Percentiles rank a stretch among this genome's conserved stretches.
Evolutionary conservation across 2,113 vertebrate genomes (phyloP).

Genomic region (Gobiocypris rarus): DNA sequence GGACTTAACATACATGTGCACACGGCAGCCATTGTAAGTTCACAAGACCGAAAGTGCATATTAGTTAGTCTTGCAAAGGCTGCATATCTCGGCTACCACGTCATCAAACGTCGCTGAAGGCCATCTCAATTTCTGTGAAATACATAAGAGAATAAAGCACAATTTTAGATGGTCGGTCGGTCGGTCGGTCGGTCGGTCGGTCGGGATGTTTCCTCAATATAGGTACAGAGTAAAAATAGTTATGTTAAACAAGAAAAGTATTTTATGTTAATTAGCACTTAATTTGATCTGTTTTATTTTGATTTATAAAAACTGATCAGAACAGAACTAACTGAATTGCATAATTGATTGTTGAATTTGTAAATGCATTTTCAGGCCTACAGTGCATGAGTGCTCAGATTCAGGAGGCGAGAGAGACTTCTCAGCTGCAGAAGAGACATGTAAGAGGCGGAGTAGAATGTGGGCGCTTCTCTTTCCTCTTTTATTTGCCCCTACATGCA

Average conservation of each 20-base stretch:
- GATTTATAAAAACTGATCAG: neutral
- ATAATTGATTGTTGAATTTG: neutral
- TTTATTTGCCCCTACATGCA: conserved; percentile 17
- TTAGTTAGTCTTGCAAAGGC: no score
- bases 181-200: no score
- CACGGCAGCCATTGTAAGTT: no score
- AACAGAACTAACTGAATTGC: neutral
- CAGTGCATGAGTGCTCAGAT: neutral
- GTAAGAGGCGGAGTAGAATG: neutral
- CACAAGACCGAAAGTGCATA: neutral
- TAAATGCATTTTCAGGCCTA: neutral
- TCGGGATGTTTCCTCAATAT: no score
- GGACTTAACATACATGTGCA: no score
- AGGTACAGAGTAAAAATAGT: neutral
- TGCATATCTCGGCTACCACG: no score
- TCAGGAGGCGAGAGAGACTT: neutral
- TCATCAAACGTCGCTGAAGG: no score
- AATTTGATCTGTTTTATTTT: neutral
- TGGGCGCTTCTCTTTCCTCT: neutral
- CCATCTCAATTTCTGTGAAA: no score
- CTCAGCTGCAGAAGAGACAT: neutral
- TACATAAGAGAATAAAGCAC: no score
- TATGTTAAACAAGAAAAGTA: neutral
- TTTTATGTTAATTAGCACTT: neutral
- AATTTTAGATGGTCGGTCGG: no score